phyloP scores from a whole-genome alignment of 2,888 invertebrate species.

The Eulithis prunata region DNA sequence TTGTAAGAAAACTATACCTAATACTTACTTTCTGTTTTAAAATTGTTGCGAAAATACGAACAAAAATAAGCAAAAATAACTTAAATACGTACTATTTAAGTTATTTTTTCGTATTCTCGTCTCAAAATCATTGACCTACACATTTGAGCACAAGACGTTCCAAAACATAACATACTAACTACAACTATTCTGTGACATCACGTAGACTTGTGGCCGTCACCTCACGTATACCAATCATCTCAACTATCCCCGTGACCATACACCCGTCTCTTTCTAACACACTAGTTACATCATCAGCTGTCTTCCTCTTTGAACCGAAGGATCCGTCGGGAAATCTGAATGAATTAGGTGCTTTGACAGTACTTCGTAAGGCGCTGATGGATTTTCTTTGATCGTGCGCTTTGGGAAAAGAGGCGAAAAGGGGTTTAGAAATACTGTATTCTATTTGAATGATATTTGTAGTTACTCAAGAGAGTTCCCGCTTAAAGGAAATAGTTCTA shows the following conservation, averaged over 20 bases:
- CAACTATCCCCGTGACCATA: constrained; percentile 77
- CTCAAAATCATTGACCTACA: constrained; percentile 43
- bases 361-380: constrained; percentile 73
- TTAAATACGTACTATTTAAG: no score
- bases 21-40: no score
- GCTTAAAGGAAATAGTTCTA: no score
- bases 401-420: constrained; percentile 42
- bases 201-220: constrained; percentile 74
- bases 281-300: constrained; percentile 32
- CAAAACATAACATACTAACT: constrained; percentile 44
- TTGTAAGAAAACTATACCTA: no score
- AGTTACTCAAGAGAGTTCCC: no score
- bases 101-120: no score
- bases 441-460: no score
- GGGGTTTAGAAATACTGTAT: constrained; percentile 1
- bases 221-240: constrained; percentile 82
- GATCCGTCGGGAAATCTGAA: constrained; percentile 81
- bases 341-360: constrained; percentile 82
- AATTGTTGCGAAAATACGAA: no score
- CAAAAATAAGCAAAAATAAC: no score
- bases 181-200: constrained; percentile 51
- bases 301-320: constrained; percentile 51
- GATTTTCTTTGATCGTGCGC: constrained; percentile 71
- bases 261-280: constrained; percentile 55
- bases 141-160: constrained; percentile 42